A percentile compares a stretch with the other conserved stretches of the same genome.
These are phyloP conservation scores for Hydropsyche tenuis DNA, from an alignment of 1,140 invertebrate species.

Conservation along the genomic window DNA sequence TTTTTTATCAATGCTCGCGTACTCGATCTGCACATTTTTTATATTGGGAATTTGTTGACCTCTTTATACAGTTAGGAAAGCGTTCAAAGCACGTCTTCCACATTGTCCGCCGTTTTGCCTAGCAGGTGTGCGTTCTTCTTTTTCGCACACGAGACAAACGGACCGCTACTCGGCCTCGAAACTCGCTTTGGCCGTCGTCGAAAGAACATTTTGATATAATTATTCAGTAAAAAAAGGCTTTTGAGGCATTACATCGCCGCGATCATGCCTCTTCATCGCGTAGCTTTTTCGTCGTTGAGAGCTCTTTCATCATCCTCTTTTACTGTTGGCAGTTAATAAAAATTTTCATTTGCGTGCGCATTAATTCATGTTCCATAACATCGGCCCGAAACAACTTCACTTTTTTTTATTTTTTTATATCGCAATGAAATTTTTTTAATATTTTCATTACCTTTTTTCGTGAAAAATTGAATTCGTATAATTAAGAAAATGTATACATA, in stretches of 20 bases:
- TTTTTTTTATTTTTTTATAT: too few relatives aligned
- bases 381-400: too few relatives aligned
- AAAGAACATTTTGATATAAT: conserved; percentile 27
- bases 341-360: not conserved
- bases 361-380: too few relatives aligned
- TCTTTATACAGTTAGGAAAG: conserved; percentile 26
- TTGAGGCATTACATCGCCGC: too few relatives aligned
- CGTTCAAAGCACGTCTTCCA: conserved; percentile 8
- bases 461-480: too few relatives aligned
- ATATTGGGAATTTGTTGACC: conserved; percentile 15
- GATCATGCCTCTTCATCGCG: too few relatives aligned
- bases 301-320: not conserved
- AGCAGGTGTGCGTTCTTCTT: conserved; percentile 9
- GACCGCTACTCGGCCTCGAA: conserved; percentile 36
- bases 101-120: not conserved
- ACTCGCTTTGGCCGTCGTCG: not conserved
- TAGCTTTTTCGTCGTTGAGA: too few relatives aligned
- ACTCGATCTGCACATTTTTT: not conserved
- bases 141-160: not conserved
- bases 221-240: not conserved
- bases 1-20: too few relatives aligned
- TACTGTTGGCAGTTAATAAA: not conserved
- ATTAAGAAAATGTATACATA: too few relatives aligned
- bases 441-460: too few relatives aligned
- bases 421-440: too few relatives aligned